A percentile compares a stretch with the other conserved stretches of the same genome.
Evolutionary conservation across 1,140 invertebrate species (phyloP).

Genomic region (Planococcus citri): DNA sequence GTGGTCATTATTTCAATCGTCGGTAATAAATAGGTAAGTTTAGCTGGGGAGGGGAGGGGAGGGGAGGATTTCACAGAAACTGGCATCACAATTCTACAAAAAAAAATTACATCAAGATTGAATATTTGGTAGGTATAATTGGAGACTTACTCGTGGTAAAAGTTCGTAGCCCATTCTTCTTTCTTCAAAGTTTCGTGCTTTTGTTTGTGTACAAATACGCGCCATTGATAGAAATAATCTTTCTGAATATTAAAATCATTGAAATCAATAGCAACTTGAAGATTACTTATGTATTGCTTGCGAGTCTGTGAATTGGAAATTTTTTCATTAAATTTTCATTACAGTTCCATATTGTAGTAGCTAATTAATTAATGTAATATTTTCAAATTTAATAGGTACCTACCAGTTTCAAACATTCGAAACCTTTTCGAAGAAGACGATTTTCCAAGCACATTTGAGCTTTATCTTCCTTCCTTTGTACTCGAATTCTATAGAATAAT

Average conservation of each 20-base stretch:
- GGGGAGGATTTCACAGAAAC: too few relatives aligned
- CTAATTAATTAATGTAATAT: neutral
- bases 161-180: neutral
- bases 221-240: conserved; percentile 4
- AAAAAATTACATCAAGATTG: neutral
- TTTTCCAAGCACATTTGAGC: neutral
- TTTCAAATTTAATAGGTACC: neutral
- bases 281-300: neutral
- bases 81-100: too few relatives aligned
- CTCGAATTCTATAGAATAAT: neutral
- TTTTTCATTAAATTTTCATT: neutral
- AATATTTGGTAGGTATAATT: neutral
- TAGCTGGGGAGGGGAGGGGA: too few relatives aligned
- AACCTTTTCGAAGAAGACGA: neutral
- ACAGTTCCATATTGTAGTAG: neutral
- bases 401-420: neutral
- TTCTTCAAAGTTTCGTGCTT: neutral
- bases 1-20: too few relatives aligned
- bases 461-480: neutral
- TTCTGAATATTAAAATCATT: neutral
- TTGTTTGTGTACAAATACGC: neutral
- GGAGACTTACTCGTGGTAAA: neutral
- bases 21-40: too few relatives aligned
- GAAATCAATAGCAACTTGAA: neutral
- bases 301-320: neutral